Percentiles rank a stretch among this genome's conserved stretches.
Evolutionary conservation across 2,888 invertebrate species (phyloP).

Genomic region (Blastobasis adustella): DNA sequence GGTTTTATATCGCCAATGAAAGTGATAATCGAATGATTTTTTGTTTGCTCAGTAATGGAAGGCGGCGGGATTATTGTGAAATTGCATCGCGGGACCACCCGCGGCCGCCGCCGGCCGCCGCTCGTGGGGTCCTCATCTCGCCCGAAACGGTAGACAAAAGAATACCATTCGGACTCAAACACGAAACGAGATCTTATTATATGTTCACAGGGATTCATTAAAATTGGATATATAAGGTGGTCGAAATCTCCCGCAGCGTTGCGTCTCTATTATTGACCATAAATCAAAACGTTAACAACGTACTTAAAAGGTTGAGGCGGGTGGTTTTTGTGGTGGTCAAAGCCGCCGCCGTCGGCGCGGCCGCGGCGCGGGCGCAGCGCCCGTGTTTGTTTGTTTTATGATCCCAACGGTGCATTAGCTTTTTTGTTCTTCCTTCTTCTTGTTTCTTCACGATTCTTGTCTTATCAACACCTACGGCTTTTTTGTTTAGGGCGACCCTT

Average conservation of each 20-base stretch:
- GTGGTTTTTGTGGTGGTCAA: slow-evolving; percentile 68
- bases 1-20: slow-evolving; percentile 31
- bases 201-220: slow-evolving; percentile 65
- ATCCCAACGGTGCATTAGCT: slow-evolving; percentile 68
- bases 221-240: slow-evolving; percentile 66
- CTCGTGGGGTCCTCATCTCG: slow-evolving; percentile 1
- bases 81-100: slow-evolving; percentile 52
- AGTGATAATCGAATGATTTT: slow-evolving; percentile 21
- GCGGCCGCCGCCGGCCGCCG: slow-evolving; percentile 23
- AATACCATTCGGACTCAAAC: slow-evolving; percentile 40
- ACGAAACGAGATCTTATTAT: slow-evolving; percentile 58
- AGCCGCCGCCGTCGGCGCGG: slow-evolving; percentile 52
- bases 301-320: slow-evolving; percentile 71
- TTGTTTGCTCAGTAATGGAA: slow-evolving; percentile 21
- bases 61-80: slow-evolving; percentile 23
- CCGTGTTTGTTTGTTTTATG: slow-evolving; percentile 71
- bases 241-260: slow-evolving; percentile 71
- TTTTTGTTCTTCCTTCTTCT: slow-evolving; percentile 59
- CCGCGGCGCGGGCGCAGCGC: slow-evolving; percentile 37
- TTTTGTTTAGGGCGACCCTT: slow-evolving; percentile 28
- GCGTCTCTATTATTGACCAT: slow-evolving; percentile 74
- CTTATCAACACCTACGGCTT: slow-evolving; percentile 48
- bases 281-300: slow-evolving; percentile 76
- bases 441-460: slow-evolving; percentile 59
- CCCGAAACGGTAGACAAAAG: slow-evolving; percentile 38